A percentile compares a stretch with the other conserved stretches of the same genome.
These are phyloP conservation scores for Pteruthius melanotis DNA, from an alignment of 2,113 vertebrate genomes.

Conservation along the genomic window DNA sequence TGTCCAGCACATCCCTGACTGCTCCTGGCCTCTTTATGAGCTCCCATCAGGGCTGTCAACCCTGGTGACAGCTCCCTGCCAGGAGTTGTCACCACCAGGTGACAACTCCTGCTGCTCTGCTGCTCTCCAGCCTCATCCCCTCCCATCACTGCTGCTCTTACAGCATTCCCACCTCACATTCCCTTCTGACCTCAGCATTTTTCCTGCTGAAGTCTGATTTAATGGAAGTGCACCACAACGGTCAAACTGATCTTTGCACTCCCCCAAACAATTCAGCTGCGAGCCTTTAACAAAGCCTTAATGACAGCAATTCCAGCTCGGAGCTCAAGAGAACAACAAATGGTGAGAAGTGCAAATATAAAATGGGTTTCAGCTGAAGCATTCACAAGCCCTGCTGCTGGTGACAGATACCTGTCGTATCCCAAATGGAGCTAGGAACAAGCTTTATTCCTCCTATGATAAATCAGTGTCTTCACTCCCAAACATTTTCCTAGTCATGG, in stretches of 20 bases:
- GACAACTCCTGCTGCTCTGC: background rate
- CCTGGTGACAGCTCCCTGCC: too few species aligned
- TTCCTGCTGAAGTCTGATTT: background rate
- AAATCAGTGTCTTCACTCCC: background rate
- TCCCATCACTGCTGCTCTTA: background rate
- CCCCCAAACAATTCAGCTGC: background rate
- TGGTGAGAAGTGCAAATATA: background rate
- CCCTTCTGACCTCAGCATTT: background rate
- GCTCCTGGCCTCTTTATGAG: background rate
- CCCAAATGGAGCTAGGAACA: background rate
- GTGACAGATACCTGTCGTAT: background rate
- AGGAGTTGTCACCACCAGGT: too few species aligned
- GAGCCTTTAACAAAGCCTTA: background rate
- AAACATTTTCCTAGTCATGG: background rate
- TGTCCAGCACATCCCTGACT: background rate
- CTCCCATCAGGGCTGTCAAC: accelerated
- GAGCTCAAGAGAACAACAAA: background rate
- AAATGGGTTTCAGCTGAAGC: background rate
- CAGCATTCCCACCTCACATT: background rate
- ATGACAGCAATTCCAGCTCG: background rate
- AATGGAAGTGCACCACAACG: background rate
- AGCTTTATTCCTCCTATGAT: background rate
- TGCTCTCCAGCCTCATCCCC: background rate
- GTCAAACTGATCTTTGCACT: background rate
- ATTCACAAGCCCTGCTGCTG: background rate